Percentiles rank a stretch among this genome's conserved stretches.
These are phyloP conservation scores for Hemicordylus capensis DNA, from an alignment of 2,113 vertebrate genomes.

Conservation along the genomic window DNA sequence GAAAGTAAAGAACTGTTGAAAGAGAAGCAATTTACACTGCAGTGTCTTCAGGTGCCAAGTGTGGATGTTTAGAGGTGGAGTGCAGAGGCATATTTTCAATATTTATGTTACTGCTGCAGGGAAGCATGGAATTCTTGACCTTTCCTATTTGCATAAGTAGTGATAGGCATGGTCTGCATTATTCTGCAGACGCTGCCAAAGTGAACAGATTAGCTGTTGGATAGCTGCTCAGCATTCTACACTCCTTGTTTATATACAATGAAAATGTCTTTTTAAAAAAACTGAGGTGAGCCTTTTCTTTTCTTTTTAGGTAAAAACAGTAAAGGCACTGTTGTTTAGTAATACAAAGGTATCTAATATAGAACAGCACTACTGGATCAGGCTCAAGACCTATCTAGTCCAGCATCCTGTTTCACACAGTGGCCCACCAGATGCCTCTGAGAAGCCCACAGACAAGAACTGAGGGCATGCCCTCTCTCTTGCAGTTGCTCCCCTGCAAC, in stretches of 20 bases:
- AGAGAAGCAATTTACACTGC: slow-evolving; percentile 5
- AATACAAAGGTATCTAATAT: too few relatives aligned
- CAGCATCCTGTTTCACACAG: too few relatives aligned
- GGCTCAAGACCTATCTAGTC: too few relatives aligned
- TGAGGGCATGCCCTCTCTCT: too few relatives aligned
- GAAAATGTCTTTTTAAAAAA: not conserved
- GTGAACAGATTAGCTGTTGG: too few relatives aligned
- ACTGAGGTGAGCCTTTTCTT: not conserved
- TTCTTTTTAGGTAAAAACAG: too few relatives aligned
- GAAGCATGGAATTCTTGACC: not conserved
- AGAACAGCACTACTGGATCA: too few relatives aligned
- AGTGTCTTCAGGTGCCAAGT: not conserved
- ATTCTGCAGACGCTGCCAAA: not conserved
- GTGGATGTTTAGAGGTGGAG: not conserved
- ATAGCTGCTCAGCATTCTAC: not conserved
- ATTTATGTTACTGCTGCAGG: not conserved
- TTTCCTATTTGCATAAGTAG: not conserved
- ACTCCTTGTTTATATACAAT: not conserved
- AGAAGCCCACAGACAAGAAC: too few relatives aligned
- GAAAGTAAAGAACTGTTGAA: slow-evolving; percentile 2
- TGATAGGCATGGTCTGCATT: not conserved
- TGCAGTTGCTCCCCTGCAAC: too few relatives aligned
- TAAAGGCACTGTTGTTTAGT: too few relatives aligned
- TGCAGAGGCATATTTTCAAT: not conserved
- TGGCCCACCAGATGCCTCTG: too few relatives aligned